Conservation (phyloP, 2,113 vertebrate species). For the Apaloderma vittatum region DNA sequence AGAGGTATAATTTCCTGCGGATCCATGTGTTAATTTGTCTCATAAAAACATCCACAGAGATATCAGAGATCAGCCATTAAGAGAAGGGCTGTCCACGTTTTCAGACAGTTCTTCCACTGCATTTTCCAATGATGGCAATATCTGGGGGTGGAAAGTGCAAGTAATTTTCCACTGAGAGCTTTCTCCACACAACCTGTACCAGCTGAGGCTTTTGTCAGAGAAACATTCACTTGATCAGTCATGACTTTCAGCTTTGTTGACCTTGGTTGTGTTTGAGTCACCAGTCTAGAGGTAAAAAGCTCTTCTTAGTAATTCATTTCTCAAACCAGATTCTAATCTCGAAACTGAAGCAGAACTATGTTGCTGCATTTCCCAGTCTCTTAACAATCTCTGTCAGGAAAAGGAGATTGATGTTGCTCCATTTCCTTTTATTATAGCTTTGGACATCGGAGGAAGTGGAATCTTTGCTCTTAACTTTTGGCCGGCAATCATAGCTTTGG, state of each 20-base stretch:
- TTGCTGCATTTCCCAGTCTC: background rate
- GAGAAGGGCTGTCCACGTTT: background rate
- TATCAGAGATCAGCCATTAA: background rate
- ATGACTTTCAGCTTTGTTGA: background rate
- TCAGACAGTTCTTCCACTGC: background rate
- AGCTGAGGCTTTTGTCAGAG: background rate
- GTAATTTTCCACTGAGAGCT: background rate
- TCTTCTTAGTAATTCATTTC: background rate
- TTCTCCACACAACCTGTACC: background rate
- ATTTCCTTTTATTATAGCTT: slow-evolving; percentile 52
- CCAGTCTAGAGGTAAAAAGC: background rate
- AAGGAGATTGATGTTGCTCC: background rate
- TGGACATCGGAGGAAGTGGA: slow-evolving; percentile 20
- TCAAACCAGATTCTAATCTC: slow-evolving; percentile 1
- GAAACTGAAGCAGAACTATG: background rate
- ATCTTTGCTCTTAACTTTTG: slow-evolving; percentile 34
- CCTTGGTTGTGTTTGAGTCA: background rate
- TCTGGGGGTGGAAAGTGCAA: background rate
- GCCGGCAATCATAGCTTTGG: background rate
- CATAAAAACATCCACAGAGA: background rate
- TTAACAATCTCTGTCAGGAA: slow-evolving; percentile 1
- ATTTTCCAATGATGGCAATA: background rate
- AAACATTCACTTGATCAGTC: background rate
- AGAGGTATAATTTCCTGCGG: background rate
- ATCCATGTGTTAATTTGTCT: background rate